A percentile compares a stretch with the other conserved stretches of the same genome.
These are phyloP conservation scores for Mesocricetus auratus DNA, from an alignment of 2,113 vertebrate genomes.

Conservation along the genomic window DNA sequence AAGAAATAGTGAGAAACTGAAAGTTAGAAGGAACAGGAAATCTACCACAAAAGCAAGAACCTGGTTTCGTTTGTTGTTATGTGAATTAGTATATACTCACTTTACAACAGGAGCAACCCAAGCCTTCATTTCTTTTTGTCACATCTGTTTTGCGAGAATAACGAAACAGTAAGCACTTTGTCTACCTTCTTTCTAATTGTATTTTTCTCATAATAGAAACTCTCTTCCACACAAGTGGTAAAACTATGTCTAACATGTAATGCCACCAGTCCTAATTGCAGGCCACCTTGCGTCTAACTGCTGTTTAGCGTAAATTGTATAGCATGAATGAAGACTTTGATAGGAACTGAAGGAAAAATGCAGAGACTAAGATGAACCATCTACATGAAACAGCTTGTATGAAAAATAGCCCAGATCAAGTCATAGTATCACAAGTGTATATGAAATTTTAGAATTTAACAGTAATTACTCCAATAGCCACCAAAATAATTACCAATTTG, in stretches of 20 bases:
- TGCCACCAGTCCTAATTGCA: constrained; percentile 84
- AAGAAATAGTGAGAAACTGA: background rate
- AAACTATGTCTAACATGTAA: constrained; percentile 80
- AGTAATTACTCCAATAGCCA: constrained; percentile 45
- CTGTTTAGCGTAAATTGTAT: constrained; percentile 86
- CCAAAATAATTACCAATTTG: constrained; percentile 45
- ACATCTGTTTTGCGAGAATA: constrained; percentile 64
- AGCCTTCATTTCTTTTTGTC: constrained; percentile 38
- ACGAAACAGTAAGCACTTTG: background rate
- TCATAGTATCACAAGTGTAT: background rate
- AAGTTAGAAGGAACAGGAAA: background rate
- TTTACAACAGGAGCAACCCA: background rate
- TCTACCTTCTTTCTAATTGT: constrained; percentile 41
- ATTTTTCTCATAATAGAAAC: constrained; percentile 65
- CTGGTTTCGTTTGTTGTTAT: constrained; percentile 28
- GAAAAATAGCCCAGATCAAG: constrained; percentile 63
- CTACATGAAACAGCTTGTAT: constrained; percentile 32
- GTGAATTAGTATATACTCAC: background rate
- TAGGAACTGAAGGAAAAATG: constrained; percentile 66
- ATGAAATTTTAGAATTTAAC: constrained; percentile 59
- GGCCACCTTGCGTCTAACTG: constrained; percentile 81
- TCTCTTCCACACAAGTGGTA: constrained; percentile 67
- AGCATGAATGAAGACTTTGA: constrained; percentile 85
- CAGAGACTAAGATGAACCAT: constrained; percentile 65
- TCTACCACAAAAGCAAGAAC: background rate